Evolutionary conservation across 2,113 vertebrate genomes (phyloP).

Genomic region (Nestor notabilis): DNA sequence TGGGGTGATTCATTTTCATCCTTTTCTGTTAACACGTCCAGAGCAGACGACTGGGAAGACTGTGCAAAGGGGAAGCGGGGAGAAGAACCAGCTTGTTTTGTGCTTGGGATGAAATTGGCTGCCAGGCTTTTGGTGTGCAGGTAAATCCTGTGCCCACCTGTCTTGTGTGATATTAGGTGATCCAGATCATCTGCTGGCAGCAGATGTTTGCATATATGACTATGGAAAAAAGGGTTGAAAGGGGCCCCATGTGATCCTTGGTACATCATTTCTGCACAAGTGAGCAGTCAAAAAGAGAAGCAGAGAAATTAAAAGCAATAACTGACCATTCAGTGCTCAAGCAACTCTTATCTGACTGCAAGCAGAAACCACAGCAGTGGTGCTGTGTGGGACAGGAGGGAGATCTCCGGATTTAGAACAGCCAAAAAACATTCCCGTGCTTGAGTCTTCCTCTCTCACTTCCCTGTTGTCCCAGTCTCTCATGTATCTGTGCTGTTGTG

Average conservation of each 20-base stretch:
- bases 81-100: fast-evolving
- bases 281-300: background rate
- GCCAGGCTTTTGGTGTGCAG: background rate
- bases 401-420: background rate
- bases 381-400: background rate
- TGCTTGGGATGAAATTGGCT: background rate
- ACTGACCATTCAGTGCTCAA: background rate
- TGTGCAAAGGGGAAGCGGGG: background rate
- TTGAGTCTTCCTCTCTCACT: background rate
- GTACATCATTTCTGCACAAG: background rate
- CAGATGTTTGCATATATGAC: background rate
- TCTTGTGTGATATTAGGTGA: background rate
- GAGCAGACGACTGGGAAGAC: background rate
- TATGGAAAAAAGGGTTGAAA: background rate
- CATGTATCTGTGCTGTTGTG: fast-evolving
- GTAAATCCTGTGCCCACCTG: background rate
- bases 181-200: background rate
- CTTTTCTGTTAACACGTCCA: background rate
- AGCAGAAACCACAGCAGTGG: background rate
- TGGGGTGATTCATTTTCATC: background rate
- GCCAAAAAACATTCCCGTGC: background rate
- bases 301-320: background rate
- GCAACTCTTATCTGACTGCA: background rate
- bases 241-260: fast-evolving
- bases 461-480: background rate